These are phyloP conservation scores for Dendrophyllia cribrosa DNA, from an alignment of 64 coral and sea anemone species.

Conservation along the genomic window DNA sequence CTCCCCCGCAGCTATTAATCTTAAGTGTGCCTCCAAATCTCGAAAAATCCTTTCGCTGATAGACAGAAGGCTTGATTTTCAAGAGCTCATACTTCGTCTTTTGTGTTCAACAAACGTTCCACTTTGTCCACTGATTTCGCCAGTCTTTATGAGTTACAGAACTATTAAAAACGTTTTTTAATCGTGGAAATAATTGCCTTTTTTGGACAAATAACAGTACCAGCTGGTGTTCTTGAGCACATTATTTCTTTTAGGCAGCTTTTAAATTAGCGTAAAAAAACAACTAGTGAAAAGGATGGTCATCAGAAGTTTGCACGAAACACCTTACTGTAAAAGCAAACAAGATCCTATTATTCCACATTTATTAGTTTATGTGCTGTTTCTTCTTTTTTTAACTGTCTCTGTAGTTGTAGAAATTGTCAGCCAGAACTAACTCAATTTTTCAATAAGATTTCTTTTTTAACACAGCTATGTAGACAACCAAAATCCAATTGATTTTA, in stretches of 20 bases:
- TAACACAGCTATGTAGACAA: background rate
- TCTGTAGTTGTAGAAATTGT: no score
- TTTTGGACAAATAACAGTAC: background rate
- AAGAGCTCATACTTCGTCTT: background rate
- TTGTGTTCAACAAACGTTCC: background rate
- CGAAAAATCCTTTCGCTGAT: background rate
- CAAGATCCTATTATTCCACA: background rate
- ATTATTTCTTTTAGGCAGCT: no score
- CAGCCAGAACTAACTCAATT: no score
- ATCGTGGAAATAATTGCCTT: background rate
- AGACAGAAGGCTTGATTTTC: background rate
- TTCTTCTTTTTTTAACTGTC: background rate
- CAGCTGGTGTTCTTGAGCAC: background rate
- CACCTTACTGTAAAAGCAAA: background rate
- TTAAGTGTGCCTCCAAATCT: no score
- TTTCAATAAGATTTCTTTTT: no score
- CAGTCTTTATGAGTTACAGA: background rate
- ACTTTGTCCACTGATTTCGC: background rate
- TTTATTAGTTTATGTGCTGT: background rate
- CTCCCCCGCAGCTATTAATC: no score
- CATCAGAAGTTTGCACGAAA: background rate
- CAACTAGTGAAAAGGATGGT: no score
- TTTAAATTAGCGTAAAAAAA: no score
- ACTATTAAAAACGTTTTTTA: background rate
- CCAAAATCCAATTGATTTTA: conserved; percentile 1